Conservation (phyloP, 1,140 invertebrate genomes). For the Drosophila murphyi region DNA sequence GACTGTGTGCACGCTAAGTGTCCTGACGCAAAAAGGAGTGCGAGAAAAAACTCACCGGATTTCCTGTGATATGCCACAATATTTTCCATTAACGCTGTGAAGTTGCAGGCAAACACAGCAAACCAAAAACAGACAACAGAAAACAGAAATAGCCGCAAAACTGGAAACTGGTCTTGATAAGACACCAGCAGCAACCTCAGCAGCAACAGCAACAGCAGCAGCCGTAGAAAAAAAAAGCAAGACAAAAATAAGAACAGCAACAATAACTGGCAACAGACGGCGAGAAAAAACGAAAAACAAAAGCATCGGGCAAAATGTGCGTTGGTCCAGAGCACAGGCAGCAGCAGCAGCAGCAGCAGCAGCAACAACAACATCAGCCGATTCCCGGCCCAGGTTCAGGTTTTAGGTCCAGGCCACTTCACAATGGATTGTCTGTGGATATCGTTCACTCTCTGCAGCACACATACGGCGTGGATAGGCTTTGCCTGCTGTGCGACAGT, state of each 20-base stretch:
- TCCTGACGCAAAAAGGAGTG: slow-evolving; percentile 49
- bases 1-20: slow-evolving; percentile 43
- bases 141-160: slow-evolving; percentile 46
- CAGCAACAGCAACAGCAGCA: slow-evolving; percentile 4
- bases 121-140: slow-evolving; percentile 30
- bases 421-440: slow-evolving; percentile 30
- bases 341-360: neutral
- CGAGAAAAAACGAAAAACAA: slow-evolving; percentile 20
- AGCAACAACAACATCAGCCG: neutral
- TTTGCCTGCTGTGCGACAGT: slow-evolving; percentile 61
- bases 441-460: slow-evolving; percentile 9
- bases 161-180: slow-evolving; percentile 80
- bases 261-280: slow-evolving; percentile 12
- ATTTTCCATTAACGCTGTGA: slow-evolving; percentile 81
- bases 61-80: slow-evolving; percentile 83
- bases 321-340: slow-evolving; percentile 20
- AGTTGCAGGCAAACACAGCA: slow-evolving; percentile 68
- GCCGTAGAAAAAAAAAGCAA: slow-evolving; percentile 33
- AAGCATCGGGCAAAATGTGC: slow-evolving; percentile 40
- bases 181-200: slow-evolving; percentile 29
- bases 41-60: slow-evolving; percentile 78
- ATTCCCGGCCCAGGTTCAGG: slow-evolving; percentile 22
- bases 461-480: neutral
- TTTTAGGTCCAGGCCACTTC: slow-evolving; percentile 40
- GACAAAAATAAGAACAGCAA: slow-evolving; percentile 37